phyloP scores from a whole-genome alignment of 2,113 vertebrate genomes.

The Mirza zaza region DNA sequence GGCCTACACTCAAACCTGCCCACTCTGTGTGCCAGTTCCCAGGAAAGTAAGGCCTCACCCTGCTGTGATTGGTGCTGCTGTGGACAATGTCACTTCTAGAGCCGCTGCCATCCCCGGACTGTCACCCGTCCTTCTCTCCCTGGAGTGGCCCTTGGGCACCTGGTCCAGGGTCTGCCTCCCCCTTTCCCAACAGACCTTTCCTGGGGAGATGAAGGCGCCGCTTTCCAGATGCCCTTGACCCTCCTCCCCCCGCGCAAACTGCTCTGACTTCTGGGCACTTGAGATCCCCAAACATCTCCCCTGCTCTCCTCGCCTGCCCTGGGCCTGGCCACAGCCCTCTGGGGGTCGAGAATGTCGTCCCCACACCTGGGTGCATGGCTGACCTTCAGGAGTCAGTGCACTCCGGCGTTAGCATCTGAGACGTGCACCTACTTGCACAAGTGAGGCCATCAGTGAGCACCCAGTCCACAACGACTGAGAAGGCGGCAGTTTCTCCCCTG shows the following conservation, averaged over 20 bases:
- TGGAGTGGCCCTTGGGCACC: not conserved
- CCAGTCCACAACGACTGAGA: rapidly evolving
- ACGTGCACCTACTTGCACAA: not conserved
- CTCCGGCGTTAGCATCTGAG: not conserved
- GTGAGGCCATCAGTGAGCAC: rapidly evolving
- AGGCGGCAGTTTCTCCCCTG: rapidly evolving
- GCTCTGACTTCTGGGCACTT: not conserved
- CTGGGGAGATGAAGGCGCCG: not conserved
- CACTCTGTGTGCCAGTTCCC: rapidly evolving
- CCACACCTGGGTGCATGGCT: rapidly evolving
- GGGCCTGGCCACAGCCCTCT: rapidly evolving
- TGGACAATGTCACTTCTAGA: not conserved
- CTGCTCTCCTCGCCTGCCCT: not conserved
- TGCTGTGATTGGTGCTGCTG: not conserved
- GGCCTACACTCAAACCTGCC: no score
- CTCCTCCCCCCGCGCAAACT: not conserved
- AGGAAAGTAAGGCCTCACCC: not conserved
- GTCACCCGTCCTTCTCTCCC: no score
- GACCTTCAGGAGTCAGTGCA: rapidly evolving
- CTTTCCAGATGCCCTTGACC: not conserved
- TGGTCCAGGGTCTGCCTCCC: not conserved
- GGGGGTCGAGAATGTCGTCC: rapidly evolving
- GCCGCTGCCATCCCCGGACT: not conserved
- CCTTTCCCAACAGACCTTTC: rapidly evolving
- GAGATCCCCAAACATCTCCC: not conserved